Evolutionary conservation across 1,140 invertebrate species (phyloP).

Genomic region (Pseudomyrmex pallidus): DNA sequence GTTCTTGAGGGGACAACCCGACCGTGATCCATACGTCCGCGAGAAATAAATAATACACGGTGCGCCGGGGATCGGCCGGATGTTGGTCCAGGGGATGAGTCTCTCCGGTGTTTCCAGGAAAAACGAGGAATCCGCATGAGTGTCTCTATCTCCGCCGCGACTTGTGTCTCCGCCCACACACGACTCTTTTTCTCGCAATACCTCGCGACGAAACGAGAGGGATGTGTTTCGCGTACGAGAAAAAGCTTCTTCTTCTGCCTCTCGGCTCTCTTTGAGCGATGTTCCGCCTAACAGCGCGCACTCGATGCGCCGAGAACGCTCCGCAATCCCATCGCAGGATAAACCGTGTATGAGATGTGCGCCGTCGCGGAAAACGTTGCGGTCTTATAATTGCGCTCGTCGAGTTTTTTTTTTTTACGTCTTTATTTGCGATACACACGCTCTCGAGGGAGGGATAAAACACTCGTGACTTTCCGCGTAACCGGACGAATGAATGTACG

Average conservation of each 20-base stretch:
- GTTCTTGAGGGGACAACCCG: slow-evolving; percentile 21
- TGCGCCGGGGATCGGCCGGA: slow-evolving; percentile 49
- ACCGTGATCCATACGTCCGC: slow-evolving; percentile 74
- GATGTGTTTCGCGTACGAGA: background rate
- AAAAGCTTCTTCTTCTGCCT: slow-evolving; percentile 16
- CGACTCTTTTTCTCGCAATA: background rate
- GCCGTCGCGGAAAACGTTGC: slow-evolving; percentile 19
- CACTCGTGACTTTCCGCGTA: too few species aligned
- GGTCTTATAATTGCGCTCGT: slow-evolving; percentile 29
- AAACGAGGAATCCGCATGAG: slow-evolving; percentile 49
- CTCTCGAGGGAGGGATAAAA: too few species aligned
- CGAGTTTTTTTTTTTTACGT: background rate
- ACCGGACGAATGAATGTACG: background rate
- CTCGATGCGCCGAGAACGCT: slow-evolving; percentile 14
- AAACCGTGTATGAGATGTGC: slow-evolving; percentile 39
- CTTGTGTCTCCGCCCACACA: slow-evolving; percentile 18
- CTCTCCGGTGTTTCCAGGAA: slow-evolving; percentile 52
- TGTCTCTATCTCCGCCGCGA: background rate
- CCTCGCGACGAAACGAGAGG: slow-evolving; percentile 1
- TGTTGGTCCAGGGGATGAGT: slow-evolving; percentile 59
- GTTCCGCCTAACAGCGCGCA: slow-evolving; percentile 45
- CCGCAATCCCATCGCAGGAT: slow-evolving; percentile 30
- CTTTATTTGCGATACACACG: slow-evolving; percentile 7
- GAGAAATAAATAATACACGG: slow-evolving; percentile 77
- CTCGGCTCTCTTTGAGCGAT: slow-evolving; percentile 56